These are phyloP conservation scores for Verasper variegatus DNA, from an alignment of 2,113 vertebrate species.

Conservation along the genomic window DNA sequence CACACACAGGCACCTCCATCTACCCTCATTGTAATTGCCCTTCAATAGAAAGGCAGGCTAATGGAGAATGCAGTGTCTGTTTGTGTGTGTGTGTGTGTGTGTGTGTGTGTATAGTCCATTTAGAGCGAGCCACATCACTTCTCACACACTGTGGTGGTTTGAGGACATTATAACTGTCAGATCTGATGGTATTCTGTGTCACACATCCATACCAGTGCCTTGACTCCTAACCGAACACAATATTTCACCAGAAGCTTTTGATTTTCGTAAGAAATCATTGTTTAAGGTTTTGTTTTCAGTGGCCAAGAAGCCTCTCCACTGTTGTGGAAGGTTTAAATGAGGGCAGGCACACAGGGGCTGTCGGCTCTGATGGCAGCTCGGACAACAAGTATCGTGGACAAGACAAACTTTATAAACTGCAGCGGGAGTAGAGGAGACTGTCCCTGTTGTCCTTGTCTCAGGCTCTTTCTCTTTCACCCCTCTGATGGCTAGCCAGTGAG, in stretches of 20 bases:
- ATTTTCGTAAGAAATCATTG: not conserved
- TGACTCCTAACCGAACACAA: not conserved
- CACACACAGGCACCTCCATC: conserved; percentile 25
- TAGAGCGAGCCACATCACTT: conserved; percentile 9
- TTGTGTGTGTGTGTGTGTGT: conserved; percentile 6
- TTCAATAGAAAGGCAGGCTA: conserved; percentile 45
- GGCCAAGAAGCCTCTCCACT: not conserved
- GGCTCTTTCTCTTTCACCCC: conserved; percentile 35
- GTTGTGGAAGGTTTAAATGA: conserved; percentile 8
- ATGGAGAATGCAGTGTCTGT: conserved; percentile 36
- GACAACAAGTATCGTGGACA: conserved; percentile 20
- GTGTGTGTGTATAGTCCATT: conserved; percentile 2
- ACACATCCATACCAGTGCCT: not conserved
- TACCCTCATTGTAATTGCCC: conserved; percentile 52
- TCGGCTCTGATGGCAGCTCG: conserved; percentile 1
- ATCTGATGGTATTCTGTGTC: conserved; percentile 12
- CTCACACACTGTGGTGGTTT: not conserved
- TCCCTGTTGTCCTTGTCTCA: conserved; percentile 66
- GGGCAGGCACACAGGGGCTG: not conserved
- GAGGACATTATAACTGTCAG: conserved; percentile 2
- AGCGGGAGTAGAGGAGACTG: conserved; percentile 29
- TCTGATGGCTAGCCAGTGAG: conserved; percentile 51
- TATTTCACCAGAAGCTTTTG: not conserved
- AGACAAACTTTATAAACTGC: not conserved
- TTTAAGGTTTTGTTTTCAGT: not conserved